These are phyloP conservation scores for Hyalella azteca DNA, from an alignment of 2,888 invertebrate genomes.

Conservation along the genomic window DNA sequence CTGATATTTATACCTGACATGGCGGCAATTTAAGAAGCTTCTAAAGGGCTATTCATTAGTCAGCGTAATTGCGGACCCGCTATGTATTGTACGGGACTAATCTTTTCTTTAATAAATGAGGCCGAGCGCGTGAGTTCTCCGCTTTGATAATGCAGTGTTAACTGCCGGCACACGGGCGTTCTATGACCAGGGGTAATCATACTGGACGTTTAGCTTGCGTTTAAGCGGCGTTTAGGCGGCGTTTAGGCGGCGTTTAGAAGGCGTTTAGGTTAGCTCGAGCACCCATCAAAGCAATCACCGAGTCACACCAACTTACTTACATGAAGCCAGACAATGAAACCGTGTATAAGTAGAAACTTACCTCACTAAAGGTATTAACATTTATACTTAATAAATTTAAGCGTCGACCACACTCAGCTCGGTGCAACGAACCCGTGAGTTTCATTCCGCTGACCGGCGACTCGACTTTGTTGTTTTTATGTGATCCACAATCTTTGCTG, in stretches of 20 bases:
- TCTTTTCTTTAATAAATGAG: neutral
- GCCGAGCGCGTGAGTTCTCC: neutral
- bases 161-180: neutral
- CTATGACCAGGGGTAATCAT: conserved; percentile 2
- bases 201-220: neutral
- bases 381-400: neutral
- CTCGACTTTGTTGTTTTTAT: too few relatives aligned
- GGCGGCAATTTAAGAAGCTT: too few relatives aligned
- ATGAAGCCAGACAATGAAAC: too few relatives aligned
- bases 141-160: conserved; percentile 34
- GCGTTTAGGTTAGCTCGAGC: neutral
- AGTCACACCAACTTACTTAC: too few relatives aligned
- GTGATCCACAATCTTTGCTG: too few relatives aligned
- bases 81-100: neutral
- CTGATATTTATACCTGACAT: too few relatives aligned
- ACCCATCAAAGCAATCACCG: conserved; percentile 7
- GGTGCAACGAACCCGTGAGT: conserved; percentile 19
- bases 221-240: conserved; percentile 7
- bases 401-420: neutral
- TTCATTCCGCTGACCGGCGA: too few relatives aligned
- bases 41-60: too few relatives aligned
- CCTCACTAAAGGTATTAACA: too few relatives aligned
- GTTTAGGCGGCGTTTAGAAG: conserved; percentile 22
- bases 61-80: too few relatives aligned
- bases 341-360: too few relatives aligned